These are phyloP conservation scores for Oasisia sp. DNA, from an alignment of 2,888 invertebrate species.

Conservation along the genomic window DNA sequence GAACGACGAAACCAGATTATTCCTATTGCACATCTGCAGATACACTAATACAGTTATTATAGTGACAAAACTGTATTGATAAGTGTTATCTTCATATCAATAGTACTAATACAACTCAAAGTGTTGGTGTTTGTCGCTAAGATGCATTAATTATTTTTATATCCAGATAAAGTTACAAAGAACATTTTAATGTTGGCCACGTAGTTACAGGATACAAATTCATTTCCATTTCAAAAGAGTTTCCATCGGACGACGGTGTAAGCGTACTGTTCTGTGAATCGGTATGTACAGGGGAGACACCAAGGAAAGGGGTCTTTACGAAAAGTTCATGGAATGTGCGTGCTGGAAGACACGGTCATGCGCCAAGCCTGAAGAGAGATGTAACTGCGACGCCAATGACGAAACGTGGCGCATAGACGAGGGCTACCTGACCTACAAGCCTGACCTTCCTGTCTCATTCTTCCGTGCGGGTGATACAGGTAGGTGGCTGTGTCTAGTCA, in stretches of 20 bases:
- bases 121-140: too few species aligned
- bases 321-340: neutral
- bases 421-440: conserved; percentile 14
- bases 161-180: too few species aligned
- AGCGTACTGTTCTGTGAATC: neutral
- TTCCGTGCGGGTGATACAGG: conserved; percentile 24
- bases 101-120: too few species aligned
- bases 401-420: neutral
- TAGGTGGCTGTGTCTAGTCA: neutral
- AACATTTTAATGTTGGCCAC: neutral
- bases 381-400: conserved; percentile 26
- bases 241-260: neutral
- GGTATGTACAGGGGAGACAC: conserved; percentile 17
- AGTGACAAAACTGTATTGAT: too few species aligned
- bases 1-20: too few species aligned
- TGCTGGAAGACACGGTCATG: neutral
- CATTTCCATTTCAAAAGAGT: neutral
- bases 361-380: neutral
- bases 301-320: neutral
- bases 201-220: neutral
- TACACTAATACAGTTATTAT: too few species aligned
- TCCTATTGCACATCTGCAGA: too few species aligned
- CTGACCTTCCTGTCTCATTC: conserved; percentile 13
- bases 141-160: too few species aligned
- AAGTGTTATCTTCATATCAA: too few species aligned